Percentiles rank a stretch among this genome's conserved stretches.
phyloP scores from a whole-genome alignment of 2,113 vertebrate species.

The Platysternon megacephalum region DNA sequence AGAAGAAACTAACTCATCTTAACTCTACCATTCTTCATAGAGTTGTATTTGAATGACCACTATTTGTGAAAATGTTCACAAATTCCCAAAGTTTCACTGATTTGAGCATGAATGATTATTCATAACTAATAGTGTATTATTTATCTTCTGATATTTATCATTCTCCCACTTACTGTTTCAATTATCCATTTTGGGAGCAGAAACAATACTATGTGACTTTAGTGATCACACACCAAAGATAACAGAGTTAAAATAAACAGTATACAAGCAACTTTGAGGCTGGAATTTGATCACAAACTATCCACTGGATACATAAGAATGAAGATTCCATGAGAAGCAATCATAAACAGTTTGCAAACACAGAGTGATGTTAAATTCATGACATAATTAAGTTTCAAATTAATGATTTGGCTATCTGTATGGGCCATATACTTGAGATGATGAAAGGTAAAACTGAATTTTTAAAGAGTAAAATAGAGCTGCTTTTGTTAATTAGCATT shows the following conservation, averaged over 20 bases:
- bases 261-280: not conserved
- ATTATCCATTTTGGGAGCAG: too few species aligned
- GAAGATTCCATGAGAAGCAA: not conserved
- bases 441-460: not conserved
- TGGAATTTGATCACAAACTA: not conserved
- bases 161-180: not conserved
- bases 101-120: not conserved
- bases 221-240: not conserved
- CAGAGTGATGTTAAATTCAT: too few species aligned
- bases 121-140: not conserved
- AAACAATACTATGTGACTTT: fast-evolving
- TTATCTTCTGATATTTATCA: not conserved
- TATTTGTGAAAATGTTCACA: not conserved
- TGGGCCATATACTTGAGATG: fast-evolving
- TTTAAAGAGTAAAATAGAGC: not conserved
- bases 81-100: not conserved
- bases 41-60: not conserved
- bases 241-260: not conserved
- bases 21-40: not conserved
- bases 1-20: not conserved
- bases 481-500: constrained; percentile 25
- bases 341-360: not conserved
- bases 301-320: too few species aligned
- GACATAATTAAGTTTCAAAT: too few species aligned
- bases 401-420: too few species aligned